Evolutionary conservation across 1,140 invertebrate species (phyloP).

Genomic region (Drosophila funebris): DNA sequence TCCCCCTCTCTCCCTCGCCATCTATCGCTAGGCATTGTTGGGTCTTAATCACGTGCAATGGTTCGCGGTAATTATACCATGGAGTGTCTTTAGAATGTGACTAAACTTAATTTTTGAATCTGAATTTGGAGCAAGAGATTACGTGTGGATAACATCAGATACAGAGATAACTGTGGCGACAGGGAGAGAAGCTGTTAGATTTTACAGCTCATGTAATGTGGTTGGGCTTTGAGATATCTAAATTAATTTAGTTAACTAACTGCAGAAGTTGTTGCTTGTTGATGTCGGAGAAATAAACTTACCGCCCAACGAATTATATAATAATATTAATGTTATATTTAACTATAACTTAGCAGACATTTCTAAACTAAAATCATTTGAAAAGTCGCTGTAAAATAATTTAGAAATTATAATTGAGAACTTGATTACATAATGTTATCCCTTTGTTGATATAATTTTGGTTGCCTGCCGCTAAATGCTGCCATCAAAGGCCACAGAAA

Average conservation of each 20-base stretch:
- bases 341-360: neutral
- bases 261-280: no score
- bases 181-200: neutral
- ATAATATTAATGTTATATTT: no score
- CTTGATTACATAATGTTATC: slow-evolving; percentile 11
- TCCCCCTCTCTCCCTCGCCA: neutral
- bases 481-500: slow-evolving; percentile 60
- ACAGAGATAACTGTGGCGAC: neutral
- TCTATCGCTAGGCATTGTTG: slow-evolving; percentile 27
- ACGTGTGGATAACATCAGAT: neutral
- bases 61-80: slow-evolving; percentile 73
- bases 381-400: neutral
- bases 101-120: slow-evolving; percentile 67
- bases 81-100: slow-evolving; percentile 73
- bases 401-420: neutral
- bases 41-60: slow-evolving; percentile 75
- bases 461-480: slow-evolving; percentile 54
- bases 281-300: no score
- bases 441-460: neutral
- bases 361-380: no score
- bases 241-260: slow-evolving; percentile 17
- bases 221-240: neutral
- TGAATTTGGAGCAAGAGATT: slow-evolving; percentile 19
- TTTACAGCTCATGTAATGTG: slow-evolving; percentile 13
- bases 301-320: no score